Conservation (phyloP, 2,113 vertebrate species). For the Caloenas nicobarica region DNA sequence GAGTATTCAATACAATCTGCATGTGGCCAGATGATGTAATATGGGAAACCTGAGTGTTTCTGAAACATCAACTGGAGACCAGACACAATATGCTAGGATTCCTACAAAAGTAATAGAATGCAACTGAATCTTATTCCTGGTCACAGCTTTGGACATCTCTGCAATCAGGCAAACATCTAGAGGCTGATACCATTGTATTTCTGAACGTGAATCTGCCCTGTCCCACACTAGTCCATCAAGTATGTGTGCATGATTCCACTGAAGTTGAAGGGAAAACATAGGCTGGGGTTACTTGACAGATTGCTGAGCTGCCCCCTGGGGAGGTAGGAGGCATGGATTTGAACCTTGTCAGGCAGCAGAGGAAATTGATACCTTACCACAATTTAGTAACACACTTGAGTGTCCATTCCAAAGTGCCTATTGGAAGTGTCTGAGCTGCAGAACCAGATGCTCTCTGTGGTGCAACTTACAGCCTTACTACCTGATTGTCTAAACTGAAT, state of each 20-base stretch:
- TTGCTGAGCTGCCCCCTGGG: not conserved
- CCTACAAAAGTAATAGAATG: not conserved
- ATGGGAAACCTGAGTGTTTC: not conserved
- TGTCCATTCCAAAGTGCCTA: not conserved
- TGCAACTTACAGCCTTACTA: not conserved
- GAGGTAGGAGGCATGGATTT: slow-evolving; percentile 11
- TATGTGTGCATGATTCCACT: not conserved
- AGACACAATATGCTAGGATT: not conserved
- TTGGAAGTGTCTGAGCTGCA: not conserved
- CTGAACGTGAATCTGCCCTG: fast-evolving
- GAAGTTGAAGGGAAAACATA: not conserved
- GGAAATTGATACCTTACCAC: not conserved
- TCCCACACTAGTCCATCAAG: not conserved
- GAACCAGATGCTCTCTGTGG: not conserved
- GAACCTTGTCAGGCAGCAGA: not conserved
- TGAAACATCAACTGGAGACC: not conserved
- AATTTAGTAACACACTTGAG: not conserved
- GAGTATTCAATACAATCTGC: not conserved
- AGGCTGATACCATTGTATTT: not conserved
- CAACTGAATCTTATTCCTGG: not conserved
- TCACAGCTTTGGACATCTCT: not conserved
- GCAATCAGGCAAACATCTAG: not conserved
- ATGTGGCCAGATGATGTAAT: not conserved
- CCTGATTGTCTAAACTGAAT: not conserved
- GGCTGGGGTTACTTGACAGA: not conserved